Evolutionary conservation across 2,888 invertebrate genomes (phyloP).

Genomic region (Dasysyrphus albostriatus): DNA sequence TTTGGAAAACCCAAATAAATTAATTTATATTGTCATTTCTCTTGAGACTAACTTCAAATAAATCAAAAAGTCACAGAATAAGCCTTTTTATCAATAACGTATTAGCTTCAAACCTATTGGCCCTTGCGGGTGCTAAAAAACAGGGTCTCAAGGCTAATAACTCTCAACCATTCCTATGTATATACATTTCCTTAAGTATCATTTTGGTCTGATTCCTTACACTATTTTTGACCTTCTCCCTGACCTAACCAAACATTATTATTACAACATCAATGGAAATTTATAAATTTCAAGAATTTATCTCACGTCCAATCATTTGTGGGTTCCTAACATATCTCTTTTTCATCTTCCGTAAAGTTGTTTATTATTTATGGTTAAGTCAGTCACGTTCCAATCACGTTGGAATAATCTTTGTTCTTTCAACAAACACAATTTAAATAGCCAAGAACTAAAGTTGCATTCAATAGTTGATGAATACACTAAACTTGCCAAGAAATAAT

Average conservation of each 20-base stretch:
- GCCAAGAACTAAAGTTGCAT: not conserved
- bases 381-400: not conserved
- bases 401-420: not conserved
- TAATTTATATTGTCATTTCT: too few relatives aligned
- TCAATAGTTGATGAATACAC: not conserved
- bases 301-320: constrained; percentile 4
- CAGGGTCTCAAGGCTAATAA: too few relatives aligned
- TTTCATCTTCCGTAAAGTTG: not conserved
- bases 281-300: not conserved
- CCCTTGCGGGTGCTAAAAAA: too few relatives aligned
- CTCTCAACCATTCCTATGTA: too few relatives aligned
- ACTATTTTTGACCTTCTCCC: not conserved
- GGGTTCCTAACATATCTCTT: constrained; percentile 1
- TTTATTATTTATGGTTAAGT: not conserved
- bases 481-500: not conserved
- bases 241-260: constrained; percentile 13
- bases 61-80: too few relatives aligned
- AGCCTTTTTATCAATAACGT: too few relatives aligned
- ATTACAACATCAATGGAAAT: not conserved
- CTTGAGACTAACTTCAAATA: too few relatives aligned
- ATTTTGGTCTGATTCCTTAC: too few relatives aligned
- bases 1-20: too few relatives aligned
- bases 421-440: not conserved
- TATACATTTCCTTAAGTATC: too few relatives aligned
- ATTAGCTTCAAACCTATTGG: too few relatives aligned